Conservation (phyloP, 2,888 invertebrate genomes). For the Synergus itoensis region DNA sequence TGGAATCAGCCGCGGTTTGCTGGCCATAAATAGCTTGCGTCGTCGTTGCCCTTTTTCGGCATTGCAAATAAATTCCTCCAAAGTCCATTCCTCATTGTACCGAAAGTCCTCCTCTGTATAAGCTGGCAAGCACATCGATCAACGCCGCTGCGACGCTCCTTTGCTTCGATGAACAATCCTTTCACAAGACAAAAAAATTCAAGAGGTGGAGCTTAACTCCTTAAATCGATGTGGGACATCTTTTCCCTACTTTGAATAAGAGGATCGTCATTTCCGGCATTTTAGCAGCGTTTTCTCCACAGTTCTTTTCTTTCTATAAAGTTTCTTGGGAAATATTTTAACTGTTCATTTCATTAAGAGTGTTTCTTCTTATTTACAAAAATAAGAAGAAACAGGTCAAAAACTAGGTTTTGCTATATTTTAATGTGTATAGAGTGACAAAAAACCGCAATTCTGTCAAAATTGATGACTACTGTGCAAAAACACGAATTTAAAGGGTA, state of each 20-base stretch:
- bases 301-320: too few species aligned
- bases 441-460: too few species aligned
- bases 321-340: too few species aligned
- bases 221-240: too few species aligned
- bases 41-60: conserved; percentile 51
- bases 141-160: neutral
- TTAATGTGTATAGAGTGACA: too few species aligned
- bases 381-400: too few species aligned
- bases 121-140: conserved; percentile 3
- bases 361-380: too few species aligned
- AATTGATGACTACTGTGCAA: too few species aligned
- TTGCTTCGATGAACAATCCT: neutral
- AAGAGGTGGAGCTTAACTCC: neutral
- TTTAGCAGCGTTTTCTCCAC: neutral
- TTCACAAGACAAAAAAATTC: neutral
- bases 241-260: neutral
- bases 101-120: conserved; percentile 16
- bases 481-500: too few species aligned
- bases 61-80: conserved; percentile 52
- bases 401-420: too few species aligned
- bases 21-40: conserved; percentile 56
- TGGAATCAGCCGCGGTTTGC: conserved; percentile 51
- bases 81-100: conserved; percentile 30
- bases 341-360: too few species aligned
- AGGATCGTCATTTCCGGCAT: neutral